Percentiles rank a stretch among this genome's conserved stretches.
Conservation (phyloP, 2,797 vertebrate species). For the Platyrinchus mystaceus region DNA sequence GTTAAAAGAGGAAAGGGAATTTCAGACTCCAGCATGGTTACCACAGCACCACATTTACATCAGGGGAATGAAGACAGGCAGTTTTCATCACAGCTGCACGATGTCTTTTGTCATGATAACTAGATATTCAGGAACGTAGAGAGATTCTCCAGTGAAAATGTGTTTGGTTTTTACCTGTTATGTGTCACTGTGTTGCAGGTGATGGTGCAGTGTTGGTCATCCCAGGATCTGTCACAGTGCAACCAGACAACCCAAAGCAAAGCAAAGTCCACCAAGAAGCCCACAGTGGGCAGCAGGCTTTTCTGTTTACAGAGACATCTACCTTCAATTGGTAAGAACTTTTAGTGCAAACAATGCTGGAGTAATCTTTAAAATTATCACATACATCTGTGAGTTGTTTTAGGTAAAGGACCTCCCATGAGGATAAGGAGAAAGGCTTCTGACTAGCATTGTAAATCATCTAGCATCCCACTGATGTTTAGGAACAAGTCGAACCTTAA, state of each 20-base stretch:
- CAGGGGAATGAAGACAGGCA: not conserved
- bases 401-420: not conserved
- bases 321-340: not conserved
- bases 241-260: not conserved
- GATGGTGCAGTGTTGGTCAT: not conserved
- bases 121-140: not conserved
- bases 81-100: not conserved
- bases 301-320: not conserved
- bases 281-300: not conserved
- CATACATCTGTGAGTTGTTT: not conserved
- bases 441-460: not conserved
- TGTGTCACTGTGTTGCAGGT: not conserved
- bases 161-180: not conserved
- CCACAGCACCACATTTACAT: not conserved
- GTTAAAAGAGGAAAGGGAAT: not conserved
- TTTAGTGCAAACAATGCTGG: not conserved
- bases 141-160: not conserved
- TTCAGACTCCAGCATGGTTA: not conserved
- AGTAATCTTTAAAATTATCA: not conserved
- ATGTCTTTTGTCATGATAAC: not conserved
- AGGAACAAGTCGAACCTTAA: not conserved
- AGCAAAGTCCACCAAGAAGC: not conserved
- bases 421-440: not conserved
- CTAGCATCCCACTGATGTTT: not conserved
- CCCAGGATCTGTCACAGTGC: not conserved